Evolutionary conservation across 2,888 invertebrate species (phyloP).

Genomic region (Drosophila aldrichi): DNA sequence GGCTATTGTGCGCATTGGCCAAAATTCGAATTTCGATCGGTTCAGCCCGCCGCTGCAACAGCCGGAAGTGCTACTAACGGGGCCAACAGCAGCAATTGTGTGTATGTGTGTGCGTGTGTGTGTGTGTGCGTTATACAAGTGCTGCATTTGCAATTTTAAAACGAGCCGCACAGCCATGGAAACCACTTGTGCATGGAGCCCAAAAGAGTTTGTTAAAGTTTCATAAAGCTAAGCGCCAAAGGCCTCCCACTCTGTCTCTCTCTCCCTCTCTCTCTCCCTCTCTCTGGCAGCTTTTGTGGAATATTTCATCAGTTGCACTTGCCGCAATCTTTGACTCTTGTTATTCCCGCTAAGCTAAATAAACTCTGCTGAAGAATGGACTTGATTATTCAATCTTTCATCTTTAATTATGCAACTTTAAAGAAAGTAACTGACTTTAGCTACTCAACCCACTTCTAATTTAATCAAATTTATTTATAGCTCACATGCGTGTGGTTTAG

Average conservation of each 20-base stretch:
- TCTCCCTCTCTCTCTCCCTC: too few species aligned
- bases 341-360: too few species aligned
- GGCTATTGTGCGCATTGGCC: slow-evolving; percentile 57
- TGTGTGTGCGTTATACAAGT: slow-evolving; percentile 34
- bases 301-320: background rate
- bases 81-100: slow-evolving; percentile 23
- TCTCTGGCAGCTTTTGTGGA: background rate
- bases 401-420: background rate
- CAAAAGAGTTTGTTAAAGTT: slow-evolving; percentile 47
- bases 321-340: slow-evolving; percentile 3
- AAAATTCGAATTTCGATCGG: slow-evolving; percentile 75
- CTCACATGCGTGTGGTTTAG: background rate
- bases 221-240: slow-evolving; percentile 42
- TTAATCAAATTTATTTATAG: background rate
- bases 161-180: slow-evolving; percentile 16
- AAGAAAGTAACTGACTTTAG: too few species aligned
- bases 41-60: slow-evolving; percentile 41
- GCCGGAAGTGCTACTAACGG: slow-evolving; percentile 34
- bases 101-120: slow-evolving; percentile 22
- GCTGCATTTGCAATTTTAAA: slow-evolving; percentile 65
- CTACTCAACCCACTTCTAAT: too few species aligned
- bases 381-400: background rate
- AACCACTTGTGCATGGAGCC: slow-evolving; percentile 34
- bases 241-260: slow-evolving; percentile 4
- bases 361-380: background rate